These are phyloP conservation scores for Apeira syringaria DNA, from an alignment of 2,888 invertebrate genomes.

Conservation along the genomic window DNA sequence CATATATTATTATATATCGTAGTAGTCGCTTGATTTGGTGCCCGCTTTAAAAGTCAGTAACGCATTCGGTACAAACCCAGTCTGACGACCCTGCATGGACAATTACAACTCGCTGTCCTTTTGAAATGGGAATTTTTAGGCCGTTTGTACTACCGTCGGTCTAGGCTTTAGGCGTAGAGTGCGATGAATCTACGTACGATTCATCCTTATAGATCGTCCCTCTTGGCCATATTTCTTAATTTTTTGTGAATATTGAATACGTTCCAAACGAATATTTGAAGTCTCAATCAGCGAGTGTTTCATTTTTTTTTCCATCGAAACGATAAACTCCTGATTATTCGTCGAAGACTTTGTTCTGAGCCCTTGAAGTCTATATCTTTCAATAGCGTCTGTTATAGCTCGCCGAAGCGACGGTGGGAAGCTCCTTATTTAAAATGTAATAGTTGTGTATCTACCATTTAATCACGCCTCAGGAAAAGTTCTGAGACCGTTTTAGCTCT, in stretches of 20 bases:
- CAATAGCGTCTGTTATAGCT: too few species aligned
- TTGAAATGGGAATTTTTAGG: constrained; percentile 1
- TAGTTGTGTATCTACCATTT: too few species aligned
- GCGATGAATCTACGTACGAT: constrained; percentile 12
- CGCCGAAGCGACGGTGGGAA: too few species aligned
- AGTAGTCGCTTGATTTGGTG: constrained; percentile 35
- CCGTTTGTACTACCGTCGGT: neutral
- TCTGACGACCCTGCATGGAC: neutral
- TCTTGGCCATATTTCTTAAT: constrained; percentile 20
- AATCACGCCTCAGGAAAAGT: too few species aligned
- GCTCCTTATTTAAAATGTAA: too few species aligned
- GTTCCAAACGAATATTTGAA: constrained; percentile 20
- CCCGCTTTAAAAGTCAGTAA: neutral
- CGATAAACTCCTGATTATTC: too few species aligned
- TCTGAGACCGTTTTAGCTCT: too few species aligned
- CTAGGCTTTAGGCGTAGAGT: neutral
- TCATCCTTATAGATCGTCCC: constrained; percentile 22
- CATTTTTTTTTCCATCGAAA: too few species aligned
- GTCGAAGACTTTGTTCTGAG: too few species aligned
- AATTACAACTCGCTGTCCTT: neutral
- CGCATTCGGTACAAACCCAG: constrained; percentile 1
- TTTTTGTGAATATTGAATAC: constrained; percentile 26
- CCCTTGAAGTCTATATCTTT: too few species aligned
- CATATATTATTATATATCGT: too few species aligned
- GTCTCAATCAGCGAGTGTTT: constrained; percentile 28